Evolutionary conservation across 2,113 vertebrate species (phyloP).

Genomic region (Pseudorasbora parva): DNA sequence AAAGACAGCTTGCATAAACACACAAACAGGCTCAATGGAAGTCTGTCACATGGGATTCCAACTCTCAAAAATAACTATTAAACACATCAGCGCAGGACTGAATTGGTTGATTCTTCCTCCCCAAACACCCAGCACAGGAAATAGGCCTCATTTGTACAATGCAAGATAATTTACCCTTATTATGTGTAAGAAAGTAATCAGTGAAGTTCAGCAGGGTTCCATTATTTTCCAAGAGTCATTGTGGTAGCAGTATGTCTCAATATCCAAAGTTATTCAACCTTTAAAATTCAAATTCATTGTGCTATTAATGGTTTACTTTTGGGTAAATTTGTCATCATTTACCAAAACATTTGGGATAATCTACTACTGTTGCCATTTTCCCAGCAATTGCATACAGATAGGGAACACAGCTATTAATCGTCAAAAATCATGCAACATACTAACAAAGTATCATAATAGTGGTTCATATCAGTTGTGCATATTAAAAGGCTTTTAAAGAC

Average conservation of each 20-base stretch:
- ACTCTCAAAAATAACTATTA: slow-evolving; percentile 25
- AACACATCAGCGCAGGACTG: slow-evolving; percentile 12
- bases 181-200: background rate
- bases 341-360: background rate
- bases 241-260: background rate
- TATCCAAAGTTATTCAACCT: background rate
- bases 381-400: background rate
- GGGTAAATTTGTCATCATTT: background rate
- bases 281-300: too few species aligned
- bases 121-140: slow-evolving; percentile 51
- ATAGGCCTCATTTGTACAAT: slow-evolving; percentile 26
- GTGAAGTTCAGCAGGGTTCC: background rate
- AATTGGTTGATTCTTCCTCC: slow-evolving; percentile 20
- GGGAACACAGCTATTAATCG: background rate
- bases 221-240: background rate
- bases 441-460: background rate
- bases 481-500: too few species aligned
- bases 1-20: slow-evolving; percentile 15
- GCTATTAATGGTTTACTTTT: background rate
- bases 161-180: slow-evolving; percentile 21
- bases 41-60: slow-evolving; percentile 25
- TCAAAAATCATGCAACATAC: background rate
- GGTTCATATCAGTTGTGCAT: too few species aligned
- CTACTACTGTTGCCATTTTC: background rate
- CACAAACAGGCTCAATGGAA: slow-evolving; percentile 17